Evolutionary conservation across 1,140 invertebrate genomes (phyloP).

Genomic region (Cydia strobilella): DNA sequence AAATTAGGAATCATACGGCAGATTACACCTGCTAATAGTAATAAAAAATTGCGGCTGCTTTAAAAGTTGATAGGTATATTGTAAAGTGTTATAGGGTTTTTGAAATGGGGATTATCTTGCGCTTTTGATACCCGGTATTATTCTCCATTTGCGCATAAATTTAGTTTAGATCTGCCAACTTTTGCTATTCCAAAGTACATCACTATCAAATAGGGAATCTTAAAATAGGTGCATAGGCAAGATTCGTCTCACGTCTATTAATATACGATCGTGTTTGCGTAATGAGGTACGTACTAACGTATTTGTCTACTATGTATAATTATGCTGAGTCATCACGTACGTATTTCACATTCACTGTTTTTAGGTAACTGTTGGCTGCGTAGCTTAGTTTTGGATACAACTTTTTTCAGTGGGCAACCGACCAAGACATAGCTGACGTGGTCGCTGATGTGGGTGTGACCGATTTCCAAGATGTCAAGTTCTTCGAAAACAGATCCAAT

Average conservation of each 20-base stretch:
- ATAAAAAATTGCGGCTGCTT: neutral
- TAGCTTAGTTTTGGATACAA: conserved; percentile 64
- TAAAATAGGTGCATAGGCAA: neutral
- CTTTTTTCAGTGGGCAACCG: conserved; percentile 95
- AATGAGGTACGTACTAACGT: conserved; percentile 44
- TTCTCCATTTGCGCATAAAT: neutral
- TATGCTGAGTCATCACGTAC: conserved; percentile 46
- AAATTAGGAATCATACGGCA: neutral
- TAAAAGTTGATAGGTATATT: too few species aligned
- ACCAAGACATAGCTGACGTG: conserved; percentile 96
- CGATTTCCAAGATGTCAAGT: conserved; percentile 99
- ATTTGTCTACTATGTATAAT: conserved; percentile 22
- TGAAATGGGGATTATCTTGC: neutral
- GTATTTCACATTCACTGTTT: conserved; percentile 49
- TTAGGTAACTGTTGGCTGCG: conserved; percentile 38
- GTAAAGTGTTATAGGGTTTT: neutral
- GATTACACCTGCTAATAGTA: neutral
- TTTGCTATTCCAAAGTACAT: neutral
- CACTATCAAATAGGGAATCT: neutral
- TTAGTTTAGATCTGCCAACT: neutral
- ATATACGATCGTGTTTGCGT: conserved; percentile 21
- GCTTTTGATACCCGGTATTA: conserved; percentile 1
- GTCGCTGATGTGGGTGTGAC: conserved; percentile 92
- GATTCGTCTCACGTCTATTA: neutral
- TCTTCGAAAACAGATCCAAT: conserved; percentile 99